Evolutionary conservation across 1,140 invertebrate genomes (phyloP), one percentile per base, ranked within the genome.

Genomic region (Lasioglossum baleicum): DNA sequence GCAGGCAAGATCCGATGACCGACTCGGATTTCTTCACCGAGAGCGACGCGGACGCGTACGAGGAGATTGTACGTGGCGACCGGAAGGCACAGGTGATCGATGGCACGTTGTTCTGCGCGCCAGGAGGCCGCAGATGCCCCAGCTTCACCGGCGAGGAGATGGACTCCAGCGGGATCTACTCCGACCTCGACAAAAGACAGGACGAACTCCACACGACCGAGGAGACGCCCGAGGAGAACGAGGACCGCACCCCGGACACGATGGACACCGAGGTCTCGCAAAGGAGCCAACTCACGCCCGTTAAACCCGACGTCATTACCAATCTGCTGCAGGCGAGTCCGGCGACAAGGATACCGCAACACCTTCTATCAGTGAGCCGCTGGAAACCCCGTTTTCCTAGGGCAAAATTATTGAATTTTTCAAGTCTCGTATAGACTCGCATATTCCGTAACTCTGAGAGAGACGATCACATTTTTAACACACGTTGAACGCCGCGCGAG

Each of bases 1-100:
- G 90, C 68, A 94, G 95, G 51, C 95, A 95, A 75, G 96, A 97
- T 92, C 96, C 96, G 2, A 97, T 97, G 96, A 97, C 97, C 0
- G 97, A 97, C 91, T 97, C 97, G 0, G 97, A 97, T 90, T 97
- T 97, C 90, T 97, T 97, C 88, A 97, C 96, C 8, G 97, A 97
- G 92, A 97, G 96, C 85, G 97, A 97, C 92, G 96, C 96, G 0
- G 97, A 97, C 90, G 95, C 95, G 2, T 94, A 96, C 90, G 96
- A 97, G 79, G 96, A 97, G 35, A 96, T 90, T 92, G 95, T 89
- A 83, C 94, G 94, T 8, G 95, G 96, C 4, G 96, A 97, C 89
- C 93, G 91, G 13, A 85, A 87, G 17, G 91, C 91, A 2, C 96
- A 96, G 91, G 96, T 97, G 7, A 97, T 97, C 58, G 97, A 97